Evolutionary conservation across 1,140 invertebrate genomes (phyloP).

Genomic region (Holcopasites calliopsidis): DNA sequence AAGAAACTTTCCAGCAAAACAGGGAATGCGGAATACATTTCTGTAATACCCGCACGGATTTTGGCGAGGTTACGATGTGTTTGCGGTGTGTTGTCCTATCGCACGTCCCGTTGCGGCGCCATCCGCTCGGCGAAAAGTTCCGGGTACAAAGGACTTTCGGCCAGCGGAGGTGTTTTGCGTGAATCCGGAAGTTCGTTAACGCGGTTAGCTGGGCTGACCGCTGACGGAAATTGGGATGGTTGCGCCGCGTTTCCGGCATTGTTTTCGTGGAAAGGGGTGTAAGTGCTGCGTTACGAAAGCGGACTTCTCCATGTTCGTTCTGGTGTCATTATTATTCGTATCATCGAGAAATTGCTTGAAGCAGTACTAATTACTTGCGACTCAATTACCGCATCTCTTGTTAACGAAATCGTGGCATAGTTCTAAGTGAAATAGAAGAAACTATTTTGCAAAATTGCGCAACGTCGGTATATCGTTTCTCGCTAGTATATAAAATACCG

Average conservation of each 20-base stretch:
- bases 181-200: constrained; percentile 20
- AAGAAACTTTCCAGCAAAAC: too few relatives aligned
- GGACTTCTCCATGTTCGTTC: background rate
- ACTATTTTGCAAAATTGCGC: background rate
- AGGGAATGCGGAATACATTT: background rate
- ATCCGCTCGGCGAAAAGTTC: constrained; percentile 20
- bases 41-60: background rate
- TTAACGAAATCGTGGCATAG: too few relatives aligned
- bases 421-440: background rate
- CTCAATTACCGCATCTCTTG: too few relatives aligned
- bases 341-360: too few relatives aligned
- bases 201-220: constrained; percentile 28
- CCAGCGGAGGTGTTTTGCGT: background rate
- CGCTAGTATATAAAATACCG: background rate
- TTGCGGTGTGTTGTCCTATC: background rate
- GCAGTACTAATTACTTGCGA: too few relatives aligned
- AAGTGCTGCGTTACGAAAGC: background rate
- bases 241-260: background rate
- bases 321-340: too few relatives aligned
- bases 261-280: background rate
- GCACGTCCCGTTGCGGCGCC: background rate
- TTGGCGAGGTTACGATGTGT: constrained; percentile 16
- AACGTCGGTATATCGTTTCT: background rate
- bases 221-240: constrained; percentile 22
- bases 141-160: background rate